These are phyloP conservation scores for Lophotriccus pileatus DNA, from an alignment of 2,797 vertebrate genomes.

Conservation along the genomic window DNA sequence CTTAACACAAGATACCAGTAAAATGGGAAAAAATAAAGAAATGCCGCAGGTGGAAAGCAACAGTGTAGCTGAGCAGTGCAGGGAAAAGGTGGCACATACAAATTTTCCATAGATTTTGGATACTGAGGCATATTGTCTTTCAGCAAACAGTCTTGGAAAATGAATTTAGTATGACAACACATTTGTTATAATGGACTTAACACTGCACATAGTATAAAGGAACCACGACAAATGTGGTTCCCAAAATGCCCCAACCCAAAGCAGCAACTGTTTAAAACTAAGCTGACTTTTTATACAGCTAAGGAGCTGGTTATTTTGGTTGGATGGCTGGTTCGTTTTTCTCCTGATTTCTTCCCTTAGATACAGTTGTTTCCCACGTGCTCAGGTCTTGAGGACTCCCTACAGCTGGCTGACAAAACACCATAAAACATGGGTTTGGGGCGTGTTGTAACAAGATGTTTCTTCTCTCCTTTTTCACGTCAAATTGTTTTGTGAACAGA, in stretches of 20 bases:
- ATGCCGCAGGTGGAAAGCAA: neutral
- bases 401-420: neutral
- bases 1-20: neutral
- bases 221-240: neutral
- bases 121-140: neutral
- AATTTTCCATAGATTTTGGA: neutral
- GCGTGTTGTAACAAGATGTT: neutral
- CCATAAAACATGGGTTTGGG: neutral
- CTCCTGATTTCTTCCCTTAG: neutral
- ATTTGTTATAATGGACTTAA: neutral
- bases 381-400: neutral
- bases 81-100: neutral
- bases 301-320: neutral
- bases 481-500: neutral
- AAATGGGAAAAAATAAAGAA: neutral
- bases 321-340: neutral
- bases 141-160: neutral
- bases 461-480: neutral
- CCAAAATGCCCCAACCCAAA: neutral
- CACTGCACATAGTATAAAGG: neutral
- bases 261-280: neutral
- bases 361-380: rapidly evolving
- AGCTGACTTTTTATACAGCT: neutral
- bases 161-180: neutral
- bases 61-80: neutral